Evolutionary conservation across 2,888 invertebrate genomes (phyloP), one percentile per base, ranked within the genome.

Genomic region (Diogma glabrata): DNA sequence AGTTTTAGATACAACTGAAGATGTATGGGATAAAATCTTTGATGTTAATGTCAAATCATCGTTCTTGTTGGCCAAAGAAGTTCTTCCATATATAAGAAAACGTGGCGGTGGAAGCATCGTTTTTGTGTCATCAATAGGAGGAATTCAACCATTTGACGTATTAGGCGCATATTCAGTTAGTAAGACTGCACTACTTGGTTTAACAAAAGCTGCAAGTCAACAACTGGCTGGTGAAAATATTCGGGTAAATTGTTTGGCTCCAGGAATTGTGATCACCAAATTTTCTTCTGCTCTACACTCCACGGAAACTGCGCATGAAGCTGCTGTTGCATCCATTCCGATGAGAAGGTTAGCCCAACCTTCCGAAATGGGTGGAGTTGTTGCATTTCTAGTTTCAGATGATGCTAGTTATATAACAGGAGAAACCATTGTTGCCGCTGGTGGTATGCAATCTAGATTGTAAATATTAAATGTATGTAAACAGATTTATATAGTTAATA

Each of bases 1-100:
- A 45, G 78, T 92, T 52, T 69, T 94, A 49, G 87, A 91, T 62
- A 84, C 84, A 52, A 75, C 83, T 14, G 93, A 93, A 70, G 71
- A 74, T 46, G 76, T 80, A 1, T 96, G 94, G 94, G 93, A 95
- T 66, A 95, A 95, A 78, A 89, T 94, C 63, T 95, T 97, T 71
- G 95, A 96, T 54, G 77, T 87, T 1, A 97, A 97, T 72, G 89
- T 97, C 0, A 97, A 95, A 72, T 75, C 86, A 50, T 79, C 91
- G 0, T 95, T 82, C 74, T 69, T 93, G 55, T 66, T 97, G 47
- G 85, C 91, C 16, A 87, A 95, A 72, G 90, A 92, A 73, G 84
- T 84, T 8, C 73, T 90, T 43, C 94, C 96, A 1, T 77, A 84
- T 62, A 71, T 97, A 53, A 74, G 82, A 52, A 77, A 86, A 64